phyloP scores from a whole-genome alignment of 1,140 invertebrate species.

The Leptinotarsa defecta region DNA sequence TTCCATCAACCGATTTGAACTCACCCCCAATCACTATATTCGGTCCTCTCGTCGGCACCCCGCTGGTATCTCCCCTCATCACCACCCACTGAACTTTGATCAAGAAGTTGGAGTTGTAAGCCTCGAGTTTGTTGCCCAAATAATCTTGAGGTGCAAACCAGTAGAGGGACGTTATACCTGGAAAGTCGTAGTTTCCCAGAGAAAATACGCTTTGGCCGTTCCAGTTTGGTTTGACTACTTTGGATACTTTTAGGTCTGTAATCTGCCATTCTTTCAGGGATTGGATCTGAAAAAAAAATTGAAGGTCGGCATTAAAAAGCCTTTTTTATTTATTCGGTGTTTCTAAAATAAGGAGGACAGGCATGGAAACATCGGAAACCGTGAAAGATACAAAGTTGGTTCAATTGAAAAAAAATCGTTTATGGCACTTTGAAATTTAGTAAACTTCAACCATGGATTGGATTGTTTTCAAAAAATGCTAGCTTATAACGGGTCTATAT shows the following conservation, averaged over 20 bases:
- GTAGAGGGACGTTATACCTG: constrained; percentile 78
- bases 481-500: no score
- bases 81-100: constrained; percentile 84
- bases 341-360: no score
- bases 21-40: constrained; percentile 75
- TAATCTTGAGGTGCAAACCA: constrained; percentile 84
- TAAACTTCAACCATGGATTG: no score
- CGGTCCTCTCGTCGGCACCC: constrained; percentile 79
- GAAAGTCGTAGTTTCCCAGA: constrained; percentile 69
- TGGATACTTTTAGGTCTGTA: constrained; percentile 64
- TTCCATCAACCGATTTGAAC: neutral
- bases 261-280: constrained; percentile 68
- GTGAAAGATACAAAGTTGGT: no score
- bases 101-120: constrained; percentile 82
- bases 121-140: constrained; percentile 73
- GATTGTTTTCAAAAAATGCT: no score
- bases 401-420: no score
- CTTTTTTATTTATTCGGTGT: no score
- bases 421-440: no score
- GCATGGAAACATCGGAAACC: no score
- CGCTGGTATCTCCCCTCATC: constrained; percentile 86
- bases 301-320: neutral
- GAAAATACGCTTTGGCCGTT: constrained; percentile 62
- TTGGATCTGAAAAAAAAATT: constrained; percentile 58
- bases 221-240: constrained; percentile 60